Evolutionary conservation across 2,113 vertebrate species (phyloP).

Genomic region (Donacobius atricapilla): DNA sequence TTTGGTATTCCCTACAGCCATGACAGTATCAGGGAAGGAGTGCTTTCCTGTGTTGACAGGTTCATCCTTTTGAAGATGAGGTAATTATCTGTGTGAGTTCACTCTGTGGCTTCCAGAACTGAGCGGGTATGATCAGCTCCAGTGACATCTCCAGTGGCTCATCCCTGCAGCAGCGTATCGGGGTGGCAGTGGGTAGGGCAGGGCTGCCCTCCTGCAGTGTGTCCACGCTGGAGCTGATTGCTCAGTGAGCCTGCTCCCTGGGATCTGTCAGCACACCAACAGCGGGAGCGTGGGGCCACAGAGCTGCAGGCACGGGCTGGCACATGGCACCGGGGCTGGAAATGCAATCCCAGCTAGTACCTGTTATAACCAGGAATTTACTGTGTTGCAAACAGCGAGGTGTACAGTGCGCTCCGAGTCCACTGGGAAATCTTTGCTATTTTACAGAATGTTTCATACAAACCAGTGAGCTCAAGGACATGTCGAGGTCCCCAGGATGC

Average conservation of each 20-base stretch:
- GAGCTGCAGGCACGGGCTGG: neutral
- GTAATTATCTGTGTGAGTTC: constrained; percentile 54
- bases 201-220: neutral
- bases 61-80: constrained; percentile 55
- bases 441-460: neutral
- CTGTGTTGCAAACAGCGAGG: neutral
- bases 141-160: neutral
- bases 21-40: constrained; percentile 4
- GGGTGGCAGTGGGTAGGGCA: neutral
- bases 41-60: constrained; percentile 6
- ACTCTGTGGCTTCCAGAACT: neutral
- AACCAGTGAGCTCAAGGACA: neutral
- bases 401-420: neutral
- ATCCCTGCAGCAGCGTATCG: neutral
- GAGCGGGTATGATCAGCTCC: neutral
- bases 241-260: constrained; percentile 21
- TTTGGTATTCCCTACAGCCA: neutral
- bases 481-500: neutral
- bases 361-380: accelerated
- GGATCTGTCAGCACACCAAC: neutral
- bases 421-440: neutral
- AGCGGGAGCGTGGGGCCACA: neutral
- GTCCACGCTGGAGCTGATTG: neutral
- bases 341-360: neutral
- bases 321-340: neutral